Conservation (phyloP, 2,113 vertebrate species). For the Platysteira castanea region DNA sequence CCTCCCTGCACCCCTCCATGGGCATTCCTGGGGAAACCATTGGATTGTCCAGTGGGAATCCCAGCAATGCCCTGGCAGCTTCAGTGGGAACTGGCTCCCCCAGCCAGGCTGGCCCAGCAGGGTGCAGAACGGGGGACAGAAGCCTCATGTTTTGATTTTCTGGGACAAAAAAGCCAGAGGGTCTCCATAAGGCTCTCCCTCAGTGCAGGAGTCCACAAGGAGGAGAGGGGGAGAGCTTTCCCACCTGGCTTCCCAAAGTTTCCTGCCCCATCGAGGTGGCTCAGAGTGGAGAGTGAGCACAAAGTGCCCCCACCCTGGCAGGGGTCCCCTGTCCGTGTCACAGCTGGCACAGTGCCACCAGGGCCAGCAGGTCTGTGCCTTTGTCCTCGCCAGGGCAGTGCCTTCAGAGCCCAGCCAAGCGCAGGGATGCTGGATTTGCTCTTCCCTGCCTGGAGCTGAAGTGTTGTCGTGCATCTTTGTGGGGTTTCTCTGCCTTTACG, state of each 20-base stretch:
- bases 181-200: fast-evolving
- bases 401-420: neutral
- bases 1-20: neutral
- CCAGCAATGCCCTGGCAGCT: neutral
- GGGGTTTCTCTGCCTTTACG: neutral
- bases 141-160: fast-evolving
- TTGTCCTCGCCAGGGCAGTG: neutral
- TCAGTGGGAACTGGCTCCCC: neutral
- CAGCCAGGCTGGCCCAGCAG: neutral
- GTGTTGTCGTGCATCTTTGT: neutral
- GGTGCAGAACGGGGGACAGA: neutral
- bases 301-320: neutral
- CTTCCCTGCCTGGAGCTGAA: neutral
- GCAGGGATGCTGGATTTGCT: neutral
- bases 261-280: neutral
- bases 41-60: neutral
- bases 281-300: neutral
- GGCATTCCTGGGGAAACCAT: neutral
- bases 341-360: neutral
- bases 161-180: neutral
- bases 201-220: neutral
- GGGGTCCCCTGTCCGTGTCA: neutral
- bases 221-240: neutral
- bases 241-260: neutral
- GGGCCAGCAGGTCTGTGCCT: neutral